Evolutionary conservation across 2,888 invertebrate genomes (phyloP), one percentile per base, ranked within the genome.

Genomic region (Eupithecia vulgata): DNA sequence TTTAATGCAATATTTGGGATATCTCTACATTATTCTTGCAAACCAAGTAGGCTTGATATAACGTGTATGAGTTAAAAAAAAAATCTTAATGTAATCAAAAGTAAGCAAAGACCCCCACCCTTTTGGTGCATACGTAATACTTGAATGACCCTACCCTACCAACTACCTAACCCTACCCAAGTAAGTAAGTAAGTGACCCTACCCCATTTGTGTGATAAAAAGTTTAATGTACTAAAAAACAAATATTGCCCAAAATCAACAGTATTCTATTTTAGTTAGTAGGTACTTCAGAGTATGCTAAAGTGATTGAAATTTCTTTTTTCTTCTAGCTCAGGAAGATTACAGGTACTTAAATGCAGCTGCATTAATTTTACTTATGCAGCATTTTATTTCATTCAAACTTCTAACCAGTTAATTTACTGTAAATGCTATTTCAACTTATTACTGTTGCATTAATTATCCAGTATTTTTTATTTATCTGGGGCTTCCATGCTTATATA

Each of bases 401-500:
- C 17, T 61, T 61, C 34, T 34, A 61, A 15, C 61, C 21, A 8
- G 10, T 52, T 52, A 4, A 45, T 17, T 45, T 45, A 45, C 48
- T 48, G 48, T n/a, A n/a, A n/a, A n/a, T 48, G 45, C n/a, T 35
- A n/a, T n/a, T 35, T 37, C 35, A 34, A 3, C 30, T 30, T 4
- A 30, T 30, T 30, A 30, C 30, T 30, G 30, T 30, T 30, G 30
- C 30, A 4, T 30, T 30, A 30, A 30, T 30, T 30, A 30, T 30
- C 30, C 30, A 30, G 30, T 30, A 30, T 30, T 4, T 3, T 30
- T 30, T 30, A 30, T 30, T 30, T 30, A 30, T 64, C 37, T 40
- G n/a, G 84, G 82, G 85, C 86, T 88, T 89, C 86, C 86, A 82
- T 76, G 78, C 78, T 79, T 78, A 80, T 66, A 78, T 68, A 77